A percentile compares a stretch with the other conserved stretches of the same genome.
Evolutionary conservation across 1,140 invertebrate genomes (phyloP).

Genomic region (Procambarus virginalis): DNA sequence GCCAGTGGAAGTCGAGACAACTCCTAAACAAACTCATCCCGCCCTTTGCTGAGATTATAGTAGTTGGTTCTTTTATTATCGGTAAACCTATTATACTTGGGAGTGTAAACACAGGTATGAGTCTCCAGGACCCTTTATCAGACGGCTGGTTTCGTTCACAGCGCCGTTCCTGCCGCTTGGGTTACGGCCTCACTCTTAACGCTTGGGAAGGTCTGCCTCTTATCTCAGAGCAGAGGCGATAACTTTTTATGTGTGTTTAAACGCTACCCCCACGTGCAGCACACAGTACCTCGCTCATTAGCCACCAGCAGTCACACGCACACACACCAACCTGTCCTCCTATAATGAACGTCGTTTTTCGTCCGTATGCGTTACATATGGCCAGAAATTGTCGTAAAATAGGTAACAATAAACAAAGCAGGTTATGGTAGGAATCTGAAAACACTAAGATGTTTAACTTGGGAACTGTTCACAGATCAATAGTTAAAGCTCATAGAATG

Average conservation of each 20-base stretch:
- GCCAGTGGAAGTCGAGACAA: neutral
- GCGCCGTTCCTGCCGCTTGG: neutral
- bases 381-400: too few relatives aligned
- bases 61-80: neutral
- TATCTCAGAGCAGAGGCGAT: neutral
- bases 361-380: too few relatives aligned
- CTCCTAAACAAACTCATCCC: neutral
- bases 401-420: too few relatives aligned
- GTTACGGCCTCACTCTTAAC: neutral
- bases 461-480: too few relatives aligned
- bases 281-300: neutral
- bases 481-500: too few relatives aligned
- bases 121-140: neutral
- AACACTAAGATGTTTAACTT: too few relatives aligned
- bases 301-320: neutral
- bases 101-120: neutral
- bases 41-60: neutral
- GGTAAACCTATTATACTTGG: neutral
- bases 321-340: neutral
- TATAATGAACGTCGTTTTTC: too few relatives aligned
- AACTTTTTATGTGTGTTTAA: neutral
- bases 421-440: too few relatives aligned
- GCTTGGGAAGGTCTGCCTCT: neutral
- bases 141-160: neutral
- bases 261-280: neutral